Conservation (phyloP, 2,888 invertebrate genomes). For the Tanypteryx hageni region DNA sequence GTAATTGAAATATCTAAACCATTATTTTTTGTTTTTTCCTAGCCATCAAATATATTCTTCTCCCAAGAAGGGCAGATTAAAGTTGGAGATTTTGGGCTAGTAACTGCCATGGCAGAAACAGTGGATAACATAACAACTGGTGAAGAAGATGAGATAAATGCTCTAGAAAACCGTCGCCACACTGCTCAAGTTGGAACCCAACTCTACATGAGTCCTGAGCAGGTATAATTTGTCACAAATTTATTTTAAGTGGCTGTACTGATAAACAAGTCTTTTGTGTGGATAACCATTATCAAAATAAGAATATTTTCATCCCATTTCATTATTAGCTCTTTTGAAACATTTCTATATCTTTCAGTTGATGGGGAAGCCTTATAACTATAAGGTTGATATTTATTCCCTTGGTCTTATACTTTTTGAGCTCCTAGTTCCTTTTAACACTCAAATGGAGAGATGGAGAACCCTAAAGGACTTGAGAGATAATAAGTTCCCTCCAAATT, state of each 20-base stretch:
- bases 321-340: not conserved
- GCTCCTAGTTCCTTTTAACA: constrained; percentile 90
- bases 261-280: not conserved
- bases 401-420: constrained; percentile 96
- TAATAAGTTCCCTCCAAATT: constrained; percentile 83
- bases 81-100: constrained; percentile 99
- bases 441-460: constrained; percentile 91
- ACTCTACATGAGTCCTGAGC: constrained; percentile 99
- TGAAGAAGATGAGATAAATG: constrained; percentile 71
- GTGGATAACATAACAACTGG: constrained; percentile 68
- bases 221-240: constrained; percentile 75
- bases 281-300: not conserved
- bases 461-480: constrained; percentile 82
- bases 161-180: constrained; percentile 73
- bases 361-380: constrained; percentile 85
- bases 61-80: constrained; percentile 93
- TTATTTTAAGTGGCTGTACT: not conserved
- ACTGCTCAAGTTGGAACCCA: constrained; percentile 88
- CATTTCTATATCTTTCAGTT: constrained; percentile 72
- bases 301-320: not conserved
- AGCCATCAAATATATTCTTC: constrained; percentile 96
- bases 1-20: too few species aligned
- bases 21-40: constrained; percentile 65
- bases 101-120: constrained; percentile 87
- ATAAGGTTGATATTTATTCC: constrained; percentile 97